Evolutionary conservation across 2,113 vertebrate species (phyloP), one percentile per base, ranked within the genome.

Genomic region (Actenoides hombroni): DNA sequence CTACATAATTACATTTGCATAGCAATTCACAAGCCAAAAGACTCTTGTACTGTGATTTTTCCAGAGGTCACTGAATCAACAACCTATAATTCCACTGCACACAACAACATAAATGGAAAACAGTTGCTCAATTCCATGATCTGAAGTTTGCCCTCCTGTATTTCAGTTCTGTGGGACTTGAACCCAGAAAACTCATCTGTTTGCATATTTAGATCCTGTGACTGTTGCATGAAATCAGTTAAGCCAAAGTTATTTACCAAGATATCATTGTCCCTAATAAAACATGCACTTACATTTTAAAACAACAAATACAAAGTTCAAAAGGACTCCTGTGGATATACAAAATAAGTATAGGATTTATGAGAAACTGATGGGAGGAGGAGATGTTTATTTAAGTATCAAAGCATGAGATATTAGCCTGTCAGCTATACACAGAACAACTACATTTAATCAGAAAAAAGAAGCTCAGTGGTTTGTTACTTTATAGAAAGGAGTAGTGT

Each of bases 321-420:
- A 87, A 87, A 87, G 83, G 74, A 88, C 74, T 84, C 74, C 53
- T 65, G 57, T 71, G 74, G 78, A 76, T 83, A 87, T 25, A 91
- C 69, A 77, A 91, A 80, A 42, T 53, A 80, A 91, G 54, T 69
- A 65, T 5, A 69, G 70, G 61, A 85, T 81, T 93, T 80, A 90
- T 83, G 86, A 86, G 76, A 83, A 92, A 81, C 37, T 54, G 76
- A 83, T 54, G 68, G 40, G 37, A 86, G 37, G 40, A 63, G 51
- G 25, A 68, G 44, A 63, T 86, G 88, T 93, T 96, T 97, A 57
- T 75, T 79, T 65, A 83, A 90, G 37, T 53, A 59, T 65, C 54
- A 31, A 24, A 64, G 53, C 56, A 86, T 54, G 61, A 93, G 74
- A 33, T 48, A 81, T 33, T 67, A 54, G 61, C 70, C 67, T 53